Conservation (phyloP, 2,797 vertebrate genomes). For the Pipistrellus pygmaeus region DNA sequence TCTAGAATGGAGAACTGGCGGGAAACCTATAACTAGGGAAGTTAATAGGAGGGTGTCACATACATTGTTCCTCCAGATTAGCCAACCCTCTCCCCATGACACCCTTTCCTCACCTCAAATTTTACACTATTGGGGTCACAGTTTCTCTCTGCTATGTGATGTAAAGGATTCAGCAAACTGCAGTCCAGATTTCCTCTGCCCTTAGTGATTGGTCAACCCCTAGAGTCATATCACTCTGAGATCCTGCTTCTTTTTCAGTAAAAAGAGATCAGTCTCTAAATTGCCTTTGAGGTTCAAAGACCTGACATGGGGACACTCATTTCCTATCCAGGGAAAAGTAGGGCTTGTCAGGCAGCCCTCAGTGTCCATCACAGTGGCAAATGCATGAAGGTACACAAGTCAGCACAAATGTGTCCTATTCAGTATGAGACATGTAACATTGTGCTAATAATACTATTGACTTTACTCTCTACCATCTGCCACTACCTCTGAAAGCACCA, state of each 20-base stretch:
- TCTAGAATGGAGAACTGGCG: not conserved
- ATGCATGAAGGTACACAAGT: no score
- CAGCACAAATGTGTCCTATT: no score
- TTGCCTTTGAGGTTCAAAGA: no score
- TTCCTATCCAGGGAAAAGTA: not conserved
- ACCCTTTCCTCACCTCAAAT: not conserved
- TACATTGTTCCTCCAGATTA: not conserved
- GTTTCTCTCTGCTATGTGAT: not conserved
- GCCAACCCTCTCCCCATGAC: not conserved
- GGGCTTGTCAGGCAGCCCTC: not conserved
- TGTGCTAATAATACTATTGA: no score
- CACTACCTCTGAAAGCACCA: not conserved
- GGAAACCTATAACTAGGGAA: not conserved
- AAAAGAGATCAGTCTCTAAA: not conserved
- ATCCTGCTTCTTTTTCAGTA: no score
- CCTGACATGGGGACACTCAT: no score
- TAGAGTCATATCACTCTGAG: not conserved
- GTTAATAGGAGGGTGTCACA: not conserved
- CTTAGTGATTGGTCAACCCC: no score
- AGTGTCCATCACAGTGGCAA: no score
- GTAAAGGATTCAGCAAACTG: no score
- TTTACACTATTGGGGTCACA: not conserved
- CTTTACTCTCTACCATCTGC: no score
- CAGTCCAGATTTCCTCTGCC: not conserved
- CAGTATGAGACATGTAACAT: rapidly evolving